Evolutionary conservation across 2,888 invertebrate species (phyloP).

Genomic region (Dasypolia templi): DNA sequence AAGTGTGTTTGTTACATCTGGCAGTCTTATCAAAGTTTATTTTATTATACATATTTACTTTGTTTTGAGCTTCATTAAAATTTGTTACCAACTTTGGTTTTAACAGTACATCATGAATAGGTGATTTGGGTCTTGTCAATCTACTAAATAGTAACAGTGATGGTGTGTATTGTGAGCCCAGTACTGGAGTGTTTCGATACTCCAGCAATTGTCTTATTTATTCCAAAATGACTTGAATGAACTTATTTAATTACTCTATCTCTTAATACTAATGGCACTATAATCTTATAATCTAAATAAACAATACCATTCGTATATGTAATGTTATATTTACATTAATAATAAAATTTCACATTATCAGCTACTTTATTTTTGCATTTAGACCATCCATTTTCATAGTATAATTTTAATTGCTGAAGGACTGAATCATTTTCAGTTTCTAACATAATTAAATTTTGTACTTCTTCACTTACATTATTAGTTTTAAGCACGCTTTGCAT

Average conservation of each 20-base stretch:
- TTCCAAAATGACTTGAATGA: no score
- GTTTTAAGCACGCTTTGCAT: background rate
- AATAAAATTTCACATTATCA: no score
- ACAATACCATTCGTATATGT: no score
- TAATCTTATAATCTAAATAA: no score
- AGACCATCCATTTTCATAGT: background rate
- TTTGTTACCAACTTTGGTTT: background rate
- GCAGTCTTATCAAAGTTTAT: background rate
- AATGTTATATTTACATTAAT: no score
- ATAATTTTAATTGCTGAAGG: background rate
- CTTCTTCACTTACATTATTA: background rate
- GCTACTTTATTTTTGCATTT: background rate
- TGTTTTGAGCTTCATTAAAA: background rate
- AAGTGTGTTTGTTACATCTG: background rate
- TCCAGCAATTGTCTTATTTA: background rate
- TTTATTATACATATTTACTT: conserved; percentile 1
- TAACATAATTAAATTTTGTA: background rate
- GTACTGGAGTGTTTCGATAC: background rate
- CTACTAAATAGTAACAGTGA: background rate
- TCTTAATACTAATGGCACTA: no score
- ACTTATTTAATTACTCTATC: no score
- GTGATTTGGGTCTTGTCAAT: background rate
- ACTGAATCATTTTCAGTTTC: background rate
- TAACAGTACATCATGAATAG: background rate
- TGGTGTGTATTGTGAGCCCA: conserved; percentile 3